These are phyloP conservation scores for Malthinus flaveolus DNA, from an alignment of 2,888 invertebrate genomes.

Conservation along the genomic window DNA sequence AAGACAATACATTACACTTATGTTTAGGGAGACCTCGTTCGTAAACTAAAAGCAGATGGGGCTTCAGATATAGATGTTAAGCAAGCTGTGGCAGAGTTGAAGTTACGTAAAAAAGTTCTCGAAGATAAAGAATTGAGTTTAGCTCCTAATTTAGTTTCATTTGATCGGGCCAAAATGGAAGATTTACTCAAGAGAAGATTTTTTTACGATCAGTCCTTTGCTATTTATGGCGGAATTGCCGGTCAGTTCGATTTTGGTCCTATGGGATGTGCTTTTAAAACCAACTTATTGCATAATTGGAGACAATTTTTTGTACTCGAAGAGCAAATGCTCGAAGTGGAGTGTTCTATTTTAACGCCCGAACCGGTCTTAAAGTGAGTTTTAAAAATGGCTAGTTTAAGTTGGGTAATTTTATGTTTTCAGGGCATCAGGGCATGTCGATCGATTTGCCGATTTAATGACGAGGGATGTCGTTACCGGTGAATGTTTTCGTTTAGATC, in stretches of 20 bases:
- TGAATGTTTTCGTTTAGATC: constrained; percentile 97
- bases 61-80: constrained; percentile 93
- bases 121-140: constrained; percentile 92
- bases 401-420: constrained; percentile 31
- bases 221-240: constrained; percentile 95
- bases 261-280: constrained; percentile 98
- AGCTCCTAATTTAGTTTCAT: constrained; percentile 68
- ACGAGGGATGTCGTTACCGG: constrained; percentile 95
- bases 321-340: constrained; percentile 98
- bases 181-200: constrained; percentile 95
- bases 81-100: constrained; percentile 91
- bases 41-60: constrained; percentile 82
- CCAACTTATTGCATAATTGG: constrained; percentile 93
- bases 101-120: constrained; percentile 83
- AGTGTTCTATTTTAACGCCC: constrained; percentile 96
- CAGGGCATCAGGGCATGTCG: constrained; percentile 97
- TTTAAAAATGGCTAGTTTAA: constrained; percentile 1
- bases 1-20: too few species aligned
- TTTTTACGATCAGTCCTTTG: constrained; percentile 98
- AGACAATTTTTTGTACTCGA: constrained; percentile 94
- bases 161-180: constrained; percentile 94
- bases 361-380: constrained; percentile 88
- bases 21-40: constrained; percentile 82
- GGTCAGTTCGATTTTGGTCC: constrained; percentile 99
- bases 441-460: constrained; percentile 98